Evolutionary conservation across 2,797 vertebrate species (phyloP).

Genomic region (Urophycis tenuis): DNA sequence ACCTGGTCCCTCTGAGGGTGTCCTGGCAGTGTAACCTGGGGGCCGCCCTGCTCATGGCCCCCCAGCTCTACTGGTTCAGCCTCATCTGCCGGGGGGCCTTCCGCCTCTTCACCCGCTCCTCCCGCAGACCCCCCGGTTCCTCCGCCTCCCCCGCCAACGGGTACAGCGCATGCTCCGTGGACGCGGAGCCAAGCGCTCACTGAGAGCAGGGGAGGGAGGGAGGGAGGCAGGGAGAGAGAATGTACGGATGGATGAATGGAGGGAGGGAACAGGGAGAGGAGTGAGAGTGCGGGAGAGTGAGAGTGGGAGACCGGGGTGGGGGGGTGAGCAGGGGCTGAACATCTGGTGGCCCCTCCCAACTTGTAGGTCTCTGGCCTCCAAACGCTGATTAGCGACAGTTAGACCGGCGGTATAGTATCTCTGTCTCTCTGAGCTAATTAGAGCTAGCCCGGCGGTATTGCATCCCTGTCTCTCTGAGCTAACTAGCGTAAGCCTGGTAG

Average conservation of each 20-base stretch:
- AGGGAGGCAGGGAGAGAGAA: conserved; percentile 33
- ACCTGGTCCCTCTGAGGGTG: conserved; percentile 65
- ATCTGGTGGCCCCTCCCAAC: not conserved
- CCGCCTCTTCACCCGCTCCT: conserved; percentile 68
- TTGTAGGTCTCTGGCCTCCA: not conserved
- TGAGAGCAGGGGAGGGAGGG: conserved; percentile 49
- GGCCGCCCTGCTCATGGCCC: conserved; percentile 79
- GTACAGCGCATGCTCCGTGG: conserved; percentile 61
- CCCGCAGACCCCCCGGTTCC: conserved; percentile 46
- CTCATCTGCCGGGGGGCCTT: conserved; percentile 84
- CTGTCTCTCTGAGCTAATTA: not conserved
- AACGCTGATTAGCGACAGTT: not conserved
- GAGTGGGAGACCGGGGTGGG: conserved; percentile 26
- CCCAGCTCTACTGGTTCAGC: conserved; percentile 90
- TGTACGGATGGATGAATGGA: not conserved
- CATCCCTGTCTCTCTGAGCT: not conserved
- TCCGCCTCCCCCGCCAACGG: conserved; percentile 68
- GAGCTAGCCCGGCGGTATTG: not conserved
- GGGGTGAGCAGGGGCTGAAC: conserved; percentile 1
- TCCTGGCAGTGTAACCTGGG: conserved; percentile 77
- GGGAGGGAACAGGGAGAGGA: conserved; percentile 15
- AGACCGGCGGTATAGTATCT: not conserved
- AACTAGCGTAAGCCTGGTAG: not conserved
- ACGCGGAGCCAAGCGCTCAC: conserved; percentile 64
- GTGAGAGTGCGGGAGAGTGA: conserved; percentile 62